phyloP scores from a whole-genome alignment of 2,888 invertebrate species.

The Eutolmus rufibarbis region DNA sequence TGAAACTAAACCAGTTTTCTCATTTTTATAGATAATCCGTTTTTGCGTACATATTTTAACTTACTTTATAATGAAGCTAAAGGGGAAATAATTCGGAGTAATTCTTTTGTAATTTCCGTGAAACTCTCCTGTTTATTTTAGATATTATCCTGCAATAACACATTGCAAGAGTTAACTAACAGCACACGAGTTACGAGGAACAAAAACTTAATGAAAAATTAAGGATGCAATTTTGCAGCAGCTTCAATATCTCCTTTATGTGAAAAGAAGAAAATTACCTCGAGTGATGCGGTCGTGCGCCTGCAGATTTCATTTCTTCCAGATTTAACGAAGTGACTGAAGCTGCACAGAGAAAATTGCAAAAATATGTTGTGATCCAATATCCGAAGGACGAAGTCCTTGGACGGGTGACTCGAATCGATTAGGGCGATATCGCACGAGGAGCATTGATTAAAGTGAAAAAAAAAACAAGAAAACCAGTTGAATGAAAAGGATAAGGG shows the following conservation, averaged over 20 bases:
- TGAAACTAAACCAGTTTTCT: too few species aligned
- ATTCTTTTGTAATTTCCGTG: too few species aligned
- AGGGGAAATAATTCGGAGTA: too few species aligned
- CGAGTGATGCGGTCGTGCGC: background rate
- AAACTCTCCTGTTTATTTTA: background rate
- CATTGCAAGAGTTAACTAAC: background rate
- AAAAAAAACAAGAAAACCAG: background rate
- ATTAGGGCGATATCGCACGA: conserved; percentile 1
- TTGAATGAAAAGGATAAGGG: conserved; percentile 25
- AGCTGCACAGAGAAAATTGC: background rate
- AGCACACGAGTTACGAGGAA: background rate
- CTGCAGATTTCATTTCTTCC: background rate
- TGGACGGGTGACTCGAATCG: conserved; percentile 3
- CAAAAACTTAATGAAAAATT: background rate
- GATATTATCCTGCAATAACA: background rate
- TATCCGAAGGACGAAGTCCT: background rate
- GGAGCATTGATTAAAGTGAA: conserved; percentile 19
- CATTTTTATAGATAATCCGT: too few species aligned
- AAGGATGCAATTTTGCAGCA: background rate
- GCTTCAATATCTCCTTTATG: background rate
- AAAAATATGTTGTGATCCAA: background rate
- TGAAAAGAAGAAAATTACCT: background rate
- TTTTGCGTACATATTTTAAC: too few species aligned
- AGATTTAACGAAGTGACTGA: background rate
- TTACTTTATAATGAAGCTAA: too few species aligned